phyloP scores from a whole-genome alignment of 2,797 vertebrate genomes.

The Eidolon dupreanum region DNA sequence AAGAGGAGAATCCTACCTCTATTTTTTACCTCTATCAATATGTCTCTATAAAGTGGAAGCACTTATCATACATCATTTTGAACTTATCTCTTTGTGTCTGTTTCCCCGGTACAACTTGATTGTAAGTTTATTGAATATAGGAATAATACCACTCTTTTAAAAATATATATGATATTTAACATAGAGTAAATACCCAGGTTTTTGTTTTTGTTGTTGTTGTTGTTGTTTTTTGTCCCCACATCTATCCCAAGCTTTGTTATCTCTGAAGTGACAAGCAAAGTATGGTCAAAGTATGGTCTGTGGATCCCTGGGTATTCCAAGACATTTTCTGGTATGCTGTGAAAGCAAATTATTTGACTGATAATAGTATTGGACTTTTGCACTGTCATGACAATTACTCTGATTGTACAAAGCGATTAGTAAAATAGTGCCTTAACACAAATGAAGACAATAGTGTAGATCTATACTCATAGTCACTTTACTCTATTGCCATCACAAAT shows the following conservation, averaged over 20 bases:
- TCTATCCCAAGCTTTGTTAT: not conserved
- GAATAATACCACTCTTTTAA: not conserved
- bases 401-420: not conserved
- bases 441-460: not conserved
- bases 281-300: not conserved
- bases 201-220: not conserved
- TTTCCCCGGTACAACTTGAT: not conserved
- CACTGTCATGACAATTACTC: not conserved
- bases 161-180: not conserved
- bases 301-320: not conserved
- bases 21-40: not conserved
- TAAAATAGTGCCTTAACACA: not conserved
- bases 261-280: not conserved
- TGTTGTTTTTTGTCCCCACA: no score
- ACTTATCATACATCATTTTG: not conserved
- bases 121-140: not conserved
- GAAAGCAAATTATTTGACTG: not conserved
- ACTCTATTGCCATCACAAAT: not conserved
- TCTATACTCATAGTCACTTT: not conserved
- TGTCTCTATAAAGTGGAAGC: not conserved
- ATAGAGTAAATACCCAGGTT: not conserved
- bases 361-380: not conserved
- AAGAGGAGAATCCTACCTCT: not conserved
- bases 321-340: not conserved
- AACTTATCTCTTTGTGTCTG: not conserved